Evolutionary conservation across 2,888 invertebrate genomes (phyloP).

Genomic region (Siphonodentalium dalli): DNA sequence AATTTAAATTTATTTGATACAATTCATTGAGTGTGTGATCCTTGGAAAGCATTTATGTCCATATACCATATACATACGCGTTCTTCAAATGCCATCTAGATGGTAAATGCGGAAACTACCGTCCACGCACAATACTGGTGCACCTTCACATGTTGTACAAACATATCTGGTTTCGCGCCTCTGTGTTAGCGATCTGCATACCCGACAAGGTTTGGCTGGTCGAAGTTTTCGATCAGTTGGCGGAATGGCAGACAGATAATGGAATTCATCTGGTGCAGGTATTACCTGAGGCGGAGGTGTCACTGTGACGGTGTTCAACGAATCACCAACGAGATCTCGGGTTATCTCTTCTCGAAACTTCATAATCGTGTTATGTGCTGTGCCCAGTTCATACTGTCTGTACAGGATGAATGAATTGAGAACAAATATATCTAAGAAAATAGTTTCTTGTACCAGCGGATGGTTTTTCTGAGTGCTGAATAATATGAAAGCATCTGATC

Average conservation of each 20-base stretch:
- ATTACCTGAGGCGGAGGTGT: not conserved
- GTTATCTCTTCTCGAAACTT: conserved; percentile 7
- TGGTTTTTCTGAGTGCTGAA: conserved; percentile 15
- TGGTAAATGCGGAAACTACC: not conserved
- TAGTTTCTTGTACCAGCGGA: conserved; percentile 20
- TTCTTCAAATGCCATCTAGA: no score
- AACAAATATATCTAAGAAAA: conserved; percentile 10
- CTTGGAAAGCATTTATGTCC: no score
- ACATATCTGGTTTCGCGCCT: conserved; percentile 1
- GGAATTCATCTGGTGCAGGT: not conserved
- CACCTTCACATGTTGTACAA: not conserved
- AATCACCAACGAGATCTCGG: conserved; percentile 5
- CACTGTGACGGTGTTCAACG: not conserved
- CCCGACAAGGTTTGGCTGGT: conserved; percentile 8
- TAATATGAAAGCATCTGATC: conserved; percentile 30
- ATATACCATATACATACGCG: no score
- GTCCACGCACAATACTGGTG: conserved; percentile 5
- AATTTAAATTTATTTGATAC: no score
- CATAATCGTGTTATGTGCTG: conserved; percentile 7
- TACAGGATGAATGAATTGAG: conserved; percentile 22
- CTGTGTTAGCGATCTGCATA: not conserved
- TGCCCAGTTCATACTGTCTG: conserved; percentile 3
- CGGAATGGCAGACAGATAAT: not conserved
- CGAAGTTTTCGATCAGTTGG: conserved; percentile 4
- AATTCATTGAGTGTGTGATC: no score